Evolutionary conservation across 2,113 vertebrate genomes (phyloP).

Genomic region (Apus apus): DNA sequence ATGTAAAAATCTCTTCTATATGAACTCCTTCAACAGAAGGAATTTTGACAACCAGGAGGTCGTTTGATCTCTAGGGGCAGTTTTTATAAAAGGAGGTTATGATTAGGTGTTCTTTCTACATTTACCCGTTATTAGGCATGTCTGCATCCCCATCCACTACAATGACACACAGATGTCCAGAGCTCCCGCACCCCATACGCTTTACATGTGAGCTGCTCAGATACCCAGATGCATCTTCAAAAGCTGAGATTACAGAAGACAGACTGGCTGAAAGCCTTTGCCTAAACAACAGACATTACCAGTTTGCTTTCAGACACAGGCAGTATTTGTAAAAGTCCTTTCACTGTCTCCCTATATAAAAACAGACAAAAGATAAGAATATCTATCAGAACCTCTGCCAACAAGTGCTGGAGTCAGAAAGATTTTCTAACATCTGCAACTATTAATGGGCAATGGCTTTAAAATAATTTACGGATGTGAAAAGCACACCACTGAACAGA

Average conservation of each 20-base stretch:
- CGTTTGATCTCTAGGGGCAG: conserved; percentile 30
- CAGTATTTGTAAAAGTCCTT: neutral
- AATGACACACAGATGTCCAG: conserved; percentile 30
- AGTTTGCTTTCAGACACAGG: neutral
- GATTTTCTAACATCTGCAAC: conserved; percentile 44
- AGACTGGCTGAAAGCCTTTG: neutral
- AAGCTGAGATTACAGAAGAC: conserved; percentile 8
- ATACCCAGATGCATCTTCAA: conserved; percentile 61
- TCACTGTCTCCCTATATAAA: neutral
- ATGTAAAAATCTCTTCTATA: neutral
- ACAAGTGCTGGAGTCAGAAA: neutral
- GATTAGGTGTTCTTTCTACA: neutral
- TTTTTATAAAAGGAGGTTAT: neutral
- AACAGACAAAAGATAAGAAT: conserved; percentile 20
- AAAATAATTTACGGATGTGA: neutral
- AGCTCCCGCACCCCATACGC: neutral
- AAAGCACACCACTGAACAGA: neutral
- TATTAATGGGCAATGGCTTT: neutral
- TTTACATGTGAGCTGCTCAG: neutral
- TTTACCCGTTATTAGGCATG: neutral
- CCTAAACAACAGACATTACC: neutral
- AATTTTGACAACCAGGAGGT: neutral
- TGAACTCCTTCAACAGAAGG: neutral
- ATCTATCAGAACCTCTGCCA: conserved; percentile 60
- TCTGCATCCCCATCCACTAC: neutral